Evolutionary conservation across 2,888 invertebrate species (phyloP).

Genomic region (Athalia rosae): DNA sequence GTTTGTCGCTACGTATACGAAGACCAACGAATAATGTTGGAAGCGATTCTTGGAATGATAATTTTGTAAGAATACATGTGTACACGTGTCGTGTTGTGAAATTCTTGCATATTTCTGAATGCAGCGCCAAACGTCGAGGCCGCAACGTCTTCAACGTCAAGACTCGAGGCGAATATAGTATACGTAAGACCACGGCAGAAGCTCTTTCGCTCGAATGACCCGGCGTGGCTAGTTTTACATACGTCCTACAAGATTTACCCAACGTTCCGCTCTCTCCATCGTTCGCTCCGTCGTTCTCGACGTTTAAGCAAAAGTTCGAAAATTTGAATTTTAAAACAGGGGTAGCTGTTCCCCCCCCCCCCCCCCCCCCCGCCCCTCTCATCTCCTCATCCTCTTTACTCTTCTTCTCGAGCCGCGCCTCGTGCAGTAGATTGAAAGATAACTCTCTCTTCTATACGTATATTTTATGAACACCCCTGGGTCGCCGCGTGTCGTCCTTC

Average conservation of each 20-base stretch:
- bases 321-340: slow-evolving; percentile 65
- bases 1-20: too few species aligned
- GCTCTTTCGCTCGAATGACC: slow-evolving; percentile 29
- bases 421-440: slow-evolving; percentile 52
- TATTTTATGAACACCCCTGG: slow-evolving; percentile 62
- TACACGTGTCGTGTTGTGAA: too few species aligned
- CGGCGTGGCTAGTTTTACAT: slow-evolving; percentile 40
- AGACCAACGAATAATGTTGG: too few species aligned
- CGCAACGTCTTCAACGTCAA: neutral
- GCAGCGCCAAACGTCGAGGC: neutral
- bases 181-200: slow-evolving; percentile 10
- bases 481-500: slow-evolving; percentile 47
- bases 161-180: neutral
- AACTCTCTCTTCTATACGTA: slow-evolving; percentile 50
- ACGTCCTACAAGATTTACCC: slow-evolving; percentile 46
- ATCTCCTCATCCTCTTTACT: slow-evolving; percentile 17
- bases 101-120: neutral
- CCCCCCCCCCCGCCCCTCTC: slow-evolving; percentile 24
- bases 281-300: slow-evolving; percentile 46
- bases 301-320: slow-evolving; percentile 61
- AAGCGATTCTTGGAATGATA: too few species aligned
- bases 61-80: too few species aligned
- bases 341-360: slow-evolving; percentile 39
- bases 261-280: neutral
- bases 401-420: slow-evolving; percentile 26